phyloP scores from a whole-genome alignment of 2,888 invertebrate species.

The Diachrysia chrysitis region DNA sequence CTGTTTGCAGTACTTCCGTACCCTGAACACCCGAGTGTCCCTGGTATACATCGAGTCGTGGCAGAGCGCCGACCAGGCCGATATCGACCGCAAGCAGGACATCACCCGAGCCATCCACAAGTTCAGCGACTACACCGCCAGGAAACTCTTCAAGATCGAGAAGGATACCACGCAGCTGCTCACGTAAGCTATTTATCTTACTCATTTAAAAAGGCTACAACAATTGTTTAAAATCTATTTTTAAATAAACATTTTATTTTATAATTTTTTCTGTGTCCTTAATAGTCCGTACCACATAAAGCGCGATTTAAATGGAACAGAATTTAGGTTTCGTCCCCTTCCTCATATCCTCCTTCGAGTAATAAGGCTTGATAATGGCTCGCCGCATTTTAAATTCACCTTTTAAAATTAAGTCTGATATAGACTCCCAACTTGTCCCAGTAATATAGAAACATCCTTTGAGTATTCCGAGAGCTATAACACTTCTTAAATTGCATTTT shows the following conservation, averaged over 20 bases:
- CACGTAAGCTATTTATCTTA: constrained; percentile 91
- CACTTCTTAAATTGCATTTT: constrained; percentile 51
- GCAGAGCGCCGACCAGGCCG: constrained; percentile 96
- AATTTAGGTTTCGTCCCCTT: no score
- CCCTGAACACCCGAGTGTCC: constrained; percentile 97
- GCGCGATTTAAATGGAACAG: no score
- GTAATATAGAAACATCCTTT: constrained; percentile 25
- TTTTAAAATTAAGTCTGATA: constrained; percentile 5
- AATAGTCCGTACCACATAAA: not conserved
- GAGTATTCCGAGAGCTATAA: constrained; percentile 29
- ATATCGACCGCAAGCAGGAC: constrained; percentile 95
- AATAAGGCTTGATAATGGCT: not conserved
- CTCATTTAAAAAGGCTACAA: no score
- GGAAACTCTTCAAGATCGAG: constrained; percentile 95
- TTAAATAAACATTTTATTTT: constrained; percentile 3
- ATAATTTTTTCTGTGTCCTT: not conserved
- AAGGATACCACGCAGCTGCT: constrained; percentile 98
- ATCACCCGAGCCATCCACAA: constrained; percentile 96
- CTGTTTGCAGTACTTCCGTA: constrained; percentile 94
- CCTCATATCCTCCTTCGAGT: not conserved
- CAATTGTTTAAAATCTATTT: not conserved
- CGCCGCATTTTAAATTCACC: not conserved
- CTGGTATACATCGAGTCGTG: constrained; percentile 99
- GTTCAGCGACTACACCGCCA: constrained; percentile 97
- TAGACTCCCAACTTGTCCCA: constrained; percentile 20